phyloP scores from a whole-genome alignment of 2,797 vertebrate species.

The Eptatretus atami region DNA sequence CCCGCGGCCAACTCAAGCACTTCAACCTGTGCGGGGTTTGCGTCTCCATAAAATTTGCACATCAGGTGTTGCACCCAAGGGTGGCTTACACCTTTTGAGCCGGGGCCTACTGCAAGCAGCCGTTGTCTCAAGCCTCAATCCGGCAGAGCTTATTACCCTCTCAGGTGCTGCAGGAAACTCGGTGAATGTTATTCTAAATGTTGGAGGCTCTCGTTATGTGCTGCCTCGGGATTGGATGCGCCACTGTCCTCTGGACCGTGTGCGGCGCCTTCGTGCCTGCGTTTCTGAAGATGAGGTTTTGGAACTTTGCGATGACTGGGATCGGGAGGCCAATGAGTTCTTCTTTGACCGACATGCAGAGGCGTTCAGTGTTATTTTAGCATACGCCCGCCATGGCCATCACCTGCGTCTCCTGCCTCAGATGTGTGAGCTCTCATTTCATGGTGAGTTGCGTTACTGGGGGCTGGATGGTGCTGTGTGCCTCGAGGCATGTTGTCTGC shows the following conservation, averaged over 20 bases:
- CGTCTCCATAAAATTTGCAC: too few relatives aligned
- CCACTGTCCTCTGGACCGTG: conserved; percentile 72
- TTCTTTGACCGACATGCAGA: conserved; percentile 94
- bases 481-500: conserved; percentile 80
- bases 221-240: conserved; percentile 63
- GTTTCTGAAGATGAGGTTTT: conserved; percentile 71
- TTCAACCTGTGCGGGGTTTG: too few relatives aligned
- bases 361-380: conserved; percentile 83
- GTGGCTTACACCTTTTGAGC: conserved; percentile 1
- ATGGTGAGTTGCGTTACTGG: conserved; percentile 95
- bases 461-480: conserved; percentile 54
- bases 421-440: conserved; percentile 91
- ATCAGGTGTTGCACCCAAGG: background rate
- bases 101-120: conserved; percentile 3
- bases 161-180: background rate
- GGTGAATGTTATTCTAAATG: conserved; percentile 30
- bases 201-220: conserved; percentile 75
- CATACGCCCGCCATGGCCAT: conserved; percentile 77
- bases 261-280: conserved; percentile 71
- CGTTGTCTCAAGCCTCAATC: conserved; percentile 1
- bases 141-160: background rate
- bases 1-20: too few relatives aligned
- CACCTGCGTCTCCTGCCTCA: conserved; percentile 77
- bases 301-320: conserved; percentile 93
- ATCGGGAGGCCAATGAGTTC: conserved; percentile 73